Conservation (phyloP, 2,113 vertebrate genomes). For the Dasyornis broadbenti region DNA sequence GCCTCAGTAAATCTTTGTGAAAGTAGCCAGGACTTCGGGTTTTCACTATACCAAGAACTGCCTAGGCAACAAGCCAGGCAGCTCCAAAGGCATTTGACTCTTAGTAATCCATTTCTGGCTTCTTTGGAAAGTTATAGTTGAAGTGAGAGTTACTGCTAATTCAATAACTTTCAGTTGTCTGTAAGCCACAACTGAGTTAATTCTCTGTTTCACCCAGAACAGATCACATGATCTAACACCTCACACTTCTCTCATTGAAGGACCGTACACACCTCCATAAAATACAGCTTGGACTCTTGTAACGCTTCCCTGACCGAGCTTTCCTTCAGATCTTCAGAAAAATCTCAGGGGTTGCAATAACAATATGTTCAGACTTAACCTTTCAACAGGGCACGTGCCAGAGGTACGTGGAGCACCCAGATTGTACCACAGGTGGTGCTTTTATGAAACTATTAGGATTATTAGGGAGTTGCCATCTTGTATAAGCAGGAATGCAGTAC, state of each 20-base stretch:
- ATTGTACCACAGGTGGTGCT: not conserved
- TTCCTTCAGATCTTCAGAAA: not conserved
- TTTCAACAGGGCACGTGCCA: not conserved
- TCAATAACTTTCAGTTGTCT: not conserved
- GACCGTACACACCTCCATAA: not conserved
- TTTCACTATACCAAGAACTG: not conserved
- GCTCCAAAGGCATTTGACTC: not conserved
- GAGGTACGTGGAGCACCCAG: not conserved
- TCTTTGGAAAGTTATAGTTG: not conserved
- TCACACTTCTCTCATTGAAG: not conserved
- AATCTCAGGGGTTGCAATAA: not conserved
- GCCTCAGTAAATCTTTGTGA: not conserved
- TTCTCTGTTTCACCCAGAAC: not conserved
- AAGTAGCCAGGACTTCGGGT: not conserved
- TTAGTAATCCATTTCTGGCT: not conserved
- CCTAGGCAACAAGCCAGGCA: not conserved
- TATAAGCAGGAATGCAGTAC: not conserved
- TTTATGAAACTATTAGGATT: not conserved
- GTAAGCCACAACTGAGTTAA: not conserved
- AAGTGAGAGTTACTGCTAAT: not conserved
- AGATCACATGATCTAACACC: not conserved
- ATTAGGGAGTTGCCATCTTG: not conserved
- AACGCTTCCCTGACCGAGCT: not conserved
- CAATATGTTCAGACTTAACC: not conserved
- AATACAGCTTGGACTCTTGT: not conserved